These are phyloP conservation scores for Dicrurus megarhynchus DNA, from an alignment of 2,113 vertebrate species.

Conservation along the genomic window DNA sequence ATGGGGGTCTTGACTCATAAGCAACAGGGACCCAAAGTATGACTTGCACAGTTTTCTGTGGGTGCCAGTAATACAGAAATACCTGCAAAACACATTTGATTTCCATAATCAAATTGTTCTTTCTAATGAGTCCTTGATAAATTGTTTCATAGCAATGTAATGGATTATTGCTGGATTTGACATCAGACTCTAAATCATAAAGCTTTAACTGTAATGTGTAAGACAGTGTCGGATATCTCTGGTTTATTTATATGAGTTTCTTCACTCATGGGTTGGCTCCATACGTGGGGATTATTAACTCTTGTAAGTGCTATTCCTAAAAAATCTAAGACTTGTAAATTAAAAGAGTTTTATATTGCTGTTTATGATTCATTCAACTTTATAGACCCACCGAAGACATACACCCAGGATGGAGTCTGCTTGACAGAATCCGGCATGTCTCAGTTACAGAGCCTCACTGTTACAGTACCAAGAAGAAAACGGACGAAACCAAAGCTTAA, in stretches of 20 bases:
- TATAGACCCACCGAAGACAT: slow-evolving; percentile 90
- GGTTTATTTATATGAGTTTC: slow-evolving; percentile 4
- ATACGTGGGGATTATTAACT: background rate
- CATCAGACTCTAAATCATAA: background rate
- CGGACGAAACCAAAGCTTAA: slow-evolving; percentile 95
- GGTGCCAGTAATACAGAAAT: background rate
- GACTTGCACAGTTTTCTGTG: background rate
- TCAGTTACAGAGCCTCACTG: slow-evolving; percentile 91
- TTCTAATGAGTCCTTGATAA: background rate
- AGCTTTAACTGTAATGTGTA: background rate
- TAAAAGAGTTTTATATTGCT: slow-evolving; percentile 37
- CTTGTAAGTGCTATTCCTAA: slow-evolving; percentile 27
- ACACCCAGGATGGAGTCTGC: slow-evolving; percentile 95
- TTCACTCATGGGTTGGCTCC: background rate
- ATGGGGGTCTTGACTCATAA: background rate
- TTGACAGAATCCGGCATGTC: slow-evolving; percentile 92
- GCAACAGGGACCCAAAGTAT: background rate
- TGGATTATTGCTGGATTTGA: slow-evolving; percentile 19
- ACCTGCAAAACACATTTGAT: background rate
- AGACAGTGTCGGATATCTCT: background rate
- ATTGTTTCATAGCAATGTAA: background rate
- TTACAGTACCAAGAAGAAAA: slow-evolving; percentile 84
- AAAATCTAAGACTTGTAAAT: slow-evolving; percentile 5
- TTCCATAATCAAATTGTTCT: background rate
- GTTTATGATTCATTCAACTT: slow-evolving; percentile 59